Conservation (phyloP, 1,140 invertebrate species). For the Drosophila subpulchrella region DNA sequence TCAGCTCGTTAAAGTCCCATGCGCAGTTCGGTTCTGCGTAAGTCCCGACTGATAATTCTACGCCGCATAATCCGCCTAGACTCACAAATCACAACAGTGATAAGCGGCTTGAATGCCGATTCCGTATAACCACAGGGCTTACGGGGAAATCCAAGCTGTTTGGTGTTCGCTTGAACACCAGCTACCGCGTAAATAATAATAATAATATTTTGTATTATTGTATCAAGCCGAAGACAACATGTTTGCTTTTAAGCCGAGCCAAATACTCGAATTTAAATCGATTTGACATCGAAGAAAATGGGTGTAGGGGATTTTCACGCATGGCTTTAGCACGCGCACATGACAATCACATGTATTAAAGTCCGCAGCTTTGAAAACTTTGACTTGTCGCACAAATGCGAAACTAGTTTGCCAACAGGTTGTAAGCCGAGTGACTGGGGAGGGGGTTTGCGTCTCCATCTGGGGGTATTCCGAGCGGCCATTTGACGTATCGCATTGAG, state of each 20-base stretch:
- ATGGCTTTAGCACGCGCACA: conserved; percentile 52
- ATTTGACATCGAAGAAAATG: background rate
- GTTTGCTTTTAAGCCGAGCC: conserved; percentile 4
- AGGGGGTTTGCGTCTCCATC: conserved; percentile 2
- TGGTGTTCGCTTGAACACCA: conserved; percentile 15
- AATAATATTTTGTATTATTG: conserved; percentile 37
- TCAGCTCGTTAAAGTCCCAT: conserved; percentile 3
- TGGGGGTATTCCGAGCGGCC: conserved; percentile 39
- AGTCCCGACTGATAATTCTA: conserved; percentile 29
- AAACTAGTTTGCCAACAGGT: conserved; percentile 64
- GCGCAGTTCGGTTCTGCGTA: conserved; percentile 26
- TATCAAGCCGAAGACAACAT: conserved; percentile 17
- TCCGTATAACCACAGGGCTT: conserved; percentile 4
- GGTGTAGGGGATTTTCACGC: conserved; percentile 16
- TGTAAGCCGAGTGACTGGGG: conserved; percentile 16
- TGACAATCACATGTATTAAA: conserved; percentile 61
- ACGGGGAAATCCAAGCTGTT: conserved; percentile 33
- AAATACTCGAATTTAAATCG: background rate
- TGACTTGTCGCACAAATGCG: conserved; percentile 27
- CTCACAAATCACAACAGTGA: conserved; percentile 20
- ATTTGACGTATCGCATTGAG: conserved; percentile 56
- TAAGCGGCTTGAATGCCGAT: conserved; percentile 19
- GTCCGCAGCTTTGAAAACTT: conserved; percentile 15
- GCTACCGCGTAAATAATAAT: conserved; percentile 24
- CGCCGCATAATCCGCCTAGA: conserved; percentile 26